Evolutionary conservation across 2,113 vertebrate genomes (phyloP), one percentile per base, ranked within the genome.

Genomic region (Piprites chloris): DNA sequence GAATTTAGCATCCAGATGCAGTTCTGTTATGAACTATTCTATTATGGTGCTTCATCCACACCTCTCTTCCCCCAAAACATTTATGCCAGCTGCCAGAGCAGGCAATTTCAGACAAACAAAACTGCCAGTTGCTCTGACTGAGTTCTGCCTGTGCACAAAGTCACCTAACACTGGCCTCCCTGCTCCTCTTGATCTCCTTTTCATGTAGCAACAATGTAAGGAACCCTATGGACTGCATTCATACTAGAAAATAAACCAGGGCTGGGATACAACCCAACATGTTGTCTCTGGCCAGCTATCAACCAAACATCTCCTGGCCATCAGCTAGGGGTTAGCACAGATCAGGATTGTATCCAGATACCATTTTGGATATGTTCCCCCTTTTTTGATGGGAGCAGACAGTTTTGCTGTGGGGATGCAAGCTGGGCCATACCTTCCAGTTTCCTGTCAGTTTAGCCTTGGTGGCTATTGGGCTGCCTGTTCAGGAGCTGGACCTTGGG

Each of bases 191-290:
- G 14, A 59, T 41, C 30, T 74, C 63, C 30, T 85, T 67, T 77
- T 59, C 30, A 44, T 16, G 35, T 49, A 28, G 11, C 44, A 69
- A 26, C 28, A 28, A 41, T 5, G 9, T 59, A 53, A 68, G 47
- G 76, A 78, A 42, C 27, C 49, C 42, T 47, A 5, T 30, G 68
- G 12, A 15, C 32, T 63, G 27, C 14, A 35, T 27, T 12, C 39
- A 12, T 18, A 44, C 14, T 33, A 73, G 42, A 42, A 58, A 82
- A 77, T 58, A 53, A 63, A 59, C 26, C 66, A 78, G 69, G 19
- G 21, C 9, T 39, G 37, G 56, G 68, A 42, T 23, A 26, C 0
- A 1, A 30, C 30, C 49, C 3, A 9, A 35, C 11, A 1, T 35
- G 8, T 62, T 85, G 33, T 56, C 30, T 41, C 52, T 72, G 28